Evolutionary conservation across 1,140 invertebrate genomes (phyloP).

Genomic region (Lerema accius): DNA sequence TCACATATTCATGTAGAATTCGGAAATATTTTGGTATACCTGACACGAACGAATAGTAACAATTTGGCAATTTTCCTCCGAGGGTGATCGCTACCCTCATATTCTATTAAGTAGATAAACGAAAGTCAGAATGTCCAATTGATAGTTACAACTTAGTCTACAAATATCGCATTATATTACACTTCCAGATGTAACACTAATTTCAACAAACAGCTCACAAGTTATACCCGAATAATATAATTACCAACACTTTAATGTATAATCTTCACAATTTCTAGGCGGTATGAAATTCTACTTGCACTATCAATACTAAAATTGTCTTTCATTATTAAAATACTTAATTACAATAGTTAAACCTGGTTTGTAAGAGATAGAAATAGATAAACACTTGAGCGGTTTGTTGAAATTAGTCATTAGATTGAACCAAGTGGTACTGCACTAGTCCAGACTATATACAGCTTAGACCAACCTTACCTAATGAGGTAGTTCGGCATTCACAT

Average conservation of each 20-base stretch:
- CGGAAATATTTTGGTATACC: conserved; percentile 80
- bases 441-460: conserved; percentile 65
- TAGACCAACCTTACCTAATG: conserved; percentile 77
- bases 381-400: conserved; percentile 7
- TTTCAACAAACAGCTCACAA: conserved; percentile 9
- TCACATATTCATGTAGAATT: conserved; percentile 82
- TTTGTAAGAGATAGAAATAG: conserved; percentile 21
- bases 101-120: conserved; percentile 12
- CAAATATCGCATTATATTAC: conserved; percentile 19
- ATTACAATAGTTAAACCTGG: conserved; percentile 23
- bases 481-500: conserved; percentile 73
- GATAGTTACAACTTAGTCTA: conserved; percentile 7
- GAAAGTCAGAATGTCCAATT: conserved; percentile 23
- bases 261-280: conserved; percentile 17
- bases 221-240: conserved; percentile 21
- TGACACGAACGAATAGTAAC: conserved; percentile 67
- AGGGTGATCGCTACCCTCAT: conserved; percentile 34
- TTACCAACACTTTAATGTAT: neutral
- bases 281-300: conserved; percentile 24
- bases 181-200: conserved; percentile 5
- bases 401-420: conserved; percentile 18
- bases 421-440: conserved; percentile 48
- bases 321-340: conserved; percentile 25
- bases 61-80: conserved; percentile 69
- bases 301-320: conserved; percentile 31